These are phyloP conservation scores for Plumapathes pennacea DNA, from an alignment of 92 coral and sea anemone genomes.

Conservation along the genomic window DNA sequence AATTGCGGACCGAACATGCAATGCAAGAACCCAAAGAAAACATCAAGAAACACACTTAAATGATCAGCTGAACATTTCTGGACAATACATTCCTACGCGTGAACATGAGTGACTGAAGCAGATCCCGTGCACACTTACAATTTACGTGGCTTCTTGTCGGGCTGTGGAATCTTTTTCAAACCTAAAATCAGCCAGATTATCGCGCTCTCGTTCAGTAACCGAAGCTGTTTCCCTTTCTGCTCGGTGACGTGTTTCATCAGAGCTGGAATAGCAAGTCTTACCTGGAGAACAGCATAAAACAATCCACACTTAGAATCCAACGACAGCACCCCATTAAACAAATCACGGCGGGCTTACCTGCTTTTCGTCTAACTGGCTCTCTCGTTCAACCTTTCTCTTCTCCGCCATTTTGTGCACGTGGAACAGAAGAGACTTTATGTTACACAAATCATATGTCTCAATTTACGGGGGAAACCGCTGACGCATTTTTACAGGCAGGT, in stretches of 20 bases:
- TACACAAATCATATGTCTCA: neutral
- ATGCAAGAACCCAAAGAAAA: too few species aligned
- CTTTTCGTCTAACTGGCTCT: conserved; percentile 68
- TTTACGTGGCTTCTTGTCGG: conserved; percentile 80
- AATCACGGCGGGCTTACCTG: conserved; percentile 44
- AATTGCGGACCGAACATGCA: too few species aligned
- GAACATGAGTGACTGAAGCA: too few species aligned
- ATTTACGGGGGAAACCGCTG: too few species aligned
- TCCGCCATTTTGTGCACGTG: conserved; percentile 77
- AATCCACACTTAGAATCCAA: neutral
- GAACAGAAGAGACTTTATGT: neutral
- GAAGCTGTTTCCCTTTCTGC: conserved; percentile 47
- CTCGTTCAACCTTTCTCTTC: conserved; percentile 50
- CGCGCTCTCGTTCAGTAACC: conserved; percentile 65
- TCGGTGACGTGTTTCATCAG: conserved; percentile 64
- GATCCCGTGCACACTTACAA: conserved; percentile 89
- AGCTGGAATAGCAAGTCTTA: conserved; percentile 82
- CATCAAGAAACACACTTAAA: too few species aligned
- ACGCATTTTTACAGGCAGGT: too few species aligned
- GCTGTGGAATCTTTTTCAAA: conserved; percentile 78
- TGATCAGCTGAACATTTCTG: too few species aligned
- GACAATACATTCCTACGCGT: too few species aligned
- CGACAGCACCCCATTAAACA: neutral
- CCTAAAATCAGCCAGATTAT: conserved; percentile 74
- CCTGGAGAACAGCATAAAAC: conserved; percentile 32